Evolutionary conservation across 2,888 invertebrate species (phyloP), one percentile per base, ranked within the genome.

Genomic region (Dorcus hopei): DNA sequence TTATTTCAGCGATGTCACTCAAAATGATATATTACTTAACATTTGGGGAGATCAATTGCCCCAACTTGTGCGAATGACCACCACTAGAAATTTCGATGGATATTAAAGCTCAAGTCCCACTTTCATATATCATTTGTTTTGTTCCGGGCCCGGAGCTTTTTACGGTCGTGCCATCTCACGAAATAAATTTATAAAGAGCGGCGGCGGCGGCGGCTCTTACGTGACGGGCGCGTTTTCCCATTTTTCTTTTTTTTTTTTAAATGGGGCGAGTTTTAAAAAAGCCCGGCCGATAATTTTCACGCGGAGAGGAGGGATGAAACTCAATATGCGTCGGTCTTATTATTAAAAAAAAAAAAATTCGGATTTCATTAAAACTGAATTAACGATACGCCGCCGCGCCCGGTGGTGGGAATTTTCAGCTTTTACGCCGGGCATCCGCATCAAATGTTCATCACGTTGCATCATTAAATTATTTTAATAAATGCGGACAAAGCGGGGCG

Each of bases 401-500:
- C 47, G 47, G 47, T 26, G 26, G 26, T 26, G 26, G 26, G n/a
- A 8, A 45, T 45, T 45, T 45, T 3, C 3, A 11, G 11, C 16
- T 19, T 45, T 45, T 45, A 8, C 41, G 41, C 41, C 8, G 8
- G 45, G 45, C 45, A n/a, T 45, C 45, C 45, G 45, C 41, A 41
- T 11, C 41, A 33, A 52, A 43, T 41, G 49, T 63, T 61, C 57
- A 62, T 62, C 51, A 43, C 41, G 54, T 45, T 50, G 54, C 40
- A 26, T 50, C 51, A 54, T 61, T 57, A 61, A 58, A 57, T 57
- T 58, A 58, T 54, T 50, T 54, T 48, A 61, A 57, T 61, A 61
- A 58, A 50, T 45, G 49, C 42, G 11, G 19, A 38, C 52, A 47
- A 52, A 56, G 54, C 51, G 9, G 39, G 23, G 39, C 47, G 8